phyloP scores from a whole-genome alignment of 1,140 invertebrate genomes.

The Caenorhabditis brenneri region DNA sequence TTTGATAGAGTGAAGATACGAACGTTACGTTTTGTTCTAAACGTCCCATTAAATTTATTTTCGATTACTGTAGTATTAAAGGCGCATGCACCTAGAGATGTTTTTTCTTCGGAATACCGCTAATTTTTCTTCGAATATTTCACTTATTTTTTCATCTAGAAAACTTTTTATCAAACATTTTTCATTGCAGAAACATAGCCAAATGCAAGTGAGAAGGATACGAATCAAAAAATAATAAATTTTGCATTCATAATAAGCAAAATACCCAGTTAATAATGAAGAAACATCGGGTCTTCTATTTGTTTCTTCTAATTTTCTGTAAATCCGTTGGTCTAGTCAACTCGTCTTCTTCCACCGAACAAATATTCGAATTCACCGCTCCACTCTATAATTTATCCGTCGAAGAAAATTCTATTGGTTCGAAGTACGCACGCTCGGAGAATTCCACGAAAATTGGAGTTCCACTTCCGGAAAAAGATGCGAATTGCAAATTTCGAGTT shows the following conservation, averaged over 20 bases:
- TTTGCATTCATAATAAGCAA: neutral
- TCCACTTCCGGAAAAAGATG: slow-evolving; percentile 5
- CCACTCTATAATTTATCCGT: slow-evolving; percentile 55
- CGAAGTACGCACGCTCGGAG: slow-evolving; percentile 1
- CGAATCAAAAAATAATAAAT: neutral
- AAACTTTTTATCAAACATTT: too few relatives aligned
- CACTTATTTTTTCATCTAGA: too few relatives aligned
- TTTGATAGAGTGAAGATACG: neutral
- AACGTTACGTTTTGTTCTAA: too few relatives aligned
- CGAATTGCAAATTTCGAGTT: slow-evolving; percentile 22
- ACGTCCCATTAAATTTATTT: too few relatives aligned
- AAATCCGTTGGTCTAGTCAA: neutral
- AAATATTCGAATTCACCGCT: slow-evolving; percentile 55
- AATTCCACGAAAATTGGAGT: slow-evolving; percentile 29
- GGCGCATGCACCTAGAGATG: too few relatives aligned
- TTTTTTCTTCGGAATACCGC: too few relatives aligned
- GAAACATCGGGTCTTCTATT: slow-evolving; percentile 18
- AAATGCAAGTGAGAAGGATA: slow-evolving; percentile 32
- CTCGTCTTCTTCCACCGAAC: neutral
- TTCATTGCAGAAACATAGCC: neutral
- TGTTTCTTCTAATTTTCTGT: slow-evolving; percentile 31
- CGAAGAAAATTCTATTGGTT: slow-evolving; percentile 48
- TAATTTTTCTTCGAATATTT: too few relatives aligned
- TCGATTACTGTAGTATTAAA: too few relatives aligned
- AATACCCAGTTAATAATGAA: slow-evolving; percentile 12